Percentiles rank a stretch among this genome's conserved stretches.
These are phyloP conservation scores for Frankliniella intonsa DNA, from an alignment of 2,888 invertebrate species.

Conservation along the genomic window DNA sequence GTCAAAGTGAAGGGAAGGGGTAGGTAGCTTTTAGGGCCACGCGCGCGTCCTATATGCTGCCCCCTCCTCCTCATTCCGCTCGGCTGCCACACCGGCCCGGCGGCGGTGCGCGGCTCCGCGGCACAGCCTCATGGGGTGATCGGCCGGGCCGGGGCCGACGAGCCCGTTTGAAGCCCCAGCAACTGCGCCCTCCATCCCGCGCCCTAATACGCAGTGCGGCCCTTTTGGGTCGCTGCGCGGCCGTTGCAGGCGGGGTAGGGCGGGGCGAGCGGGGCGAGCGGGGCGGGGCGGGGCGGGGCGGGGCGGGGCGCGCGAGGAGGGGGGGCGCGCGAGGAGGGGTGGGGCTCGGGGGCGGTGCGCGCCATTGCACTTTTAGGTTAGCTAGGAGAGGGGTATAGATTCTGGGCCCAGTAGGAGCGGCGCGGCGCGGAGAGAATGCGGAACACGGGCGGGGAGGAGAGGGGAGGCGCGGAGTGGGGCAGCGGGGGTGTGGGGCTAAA, in stretches of 20 bases:
- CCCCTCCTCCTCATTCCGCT: no score
- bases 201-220: not conserved
- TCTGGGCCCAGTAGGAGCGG: not conserved
- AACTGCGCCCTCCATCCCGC: not conserved
- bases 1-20: no score
- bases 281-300: not conserved
- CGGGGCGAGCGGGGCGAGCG: no score
- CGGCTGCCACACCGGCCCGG: no score
- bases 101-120: no score
- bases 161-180: not conserved
- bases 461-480: not conserved
- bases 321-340: not conserved
- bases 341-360: not conserved
- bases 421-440: not conserved
- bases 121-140: no score
- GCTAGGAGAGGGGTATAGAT: slow-evolving; percentile 6
- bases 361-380: slow-evolving; percentile 24
- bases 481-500: not conserved
- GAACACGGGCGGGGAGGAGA: not conserved
- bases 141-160: no score
- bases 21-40: no score
- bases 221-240: not conserved
- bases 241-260: not conserved
- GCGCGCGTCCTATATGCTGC: no score
- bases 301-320: not conserved